Conservation (phyloP, 1,140 invertebrate genomes). For the Paracyclopina nana region DNA sequence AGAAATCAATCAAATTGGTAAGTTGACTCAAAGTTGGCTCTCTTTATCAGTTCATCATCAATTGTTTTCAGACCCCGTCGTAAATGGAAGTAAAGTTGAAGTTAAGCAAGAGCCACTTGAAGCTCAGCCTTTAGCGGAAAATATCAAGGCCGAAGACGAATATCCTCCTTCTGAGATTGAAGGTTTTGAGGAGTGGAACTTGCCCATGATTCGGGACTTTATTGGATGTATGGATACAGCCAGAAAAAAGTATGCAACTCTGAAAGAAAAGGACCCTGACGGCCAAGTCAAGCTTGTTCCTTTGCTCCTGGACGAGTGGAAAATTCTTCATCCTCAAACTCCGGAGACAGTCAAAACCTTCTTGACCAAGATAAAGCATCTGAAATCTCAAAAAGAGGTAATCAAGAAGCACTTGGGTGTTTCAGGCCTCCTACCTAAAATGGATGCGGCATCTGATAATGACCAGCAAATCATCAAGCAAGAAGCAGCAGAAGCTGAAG, state of each 20-base stretch:
- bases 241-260: constrained; percentile 4
- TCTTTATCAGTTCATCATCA: too few species aligned
- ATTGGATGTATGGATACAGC: constrained; percentile 12
- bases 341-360: not conserved
- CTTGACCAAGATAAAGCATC: constrained; percentile 9
- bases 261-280: constrained; percentile 1
- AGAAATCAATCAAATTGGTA: too few species aligned
- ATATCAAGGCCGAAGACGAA: too few species aligned
- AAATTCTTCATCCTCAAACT: not conserved
- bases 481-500: too few species aligned
- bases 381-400: constrained; percentile 10
- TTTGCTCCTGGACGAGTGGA: constrained; percentile 10
- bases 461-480: too few species aligned
- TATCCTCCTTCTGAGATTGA: not conserved
- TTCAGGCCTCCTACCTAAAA: not conserved
- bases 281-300: not conserved
- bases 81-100: too few species aligned
- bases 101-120: too few species aligned
- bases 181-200: constrained; percentile 3
- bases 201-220: constrained; percentile 10
- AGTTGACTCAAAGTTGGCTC: too few species aligned
- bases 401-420: constrained; percentile 5
- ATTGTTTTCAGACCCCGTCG: too few species aligned
- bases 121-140: too few species aligned
- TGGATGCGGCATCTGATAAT: not conserved